Evolutionary conservation across 2,113 vertebrate genomes (phyloP).

Genomic region (Perca schrenkii): DNA sequence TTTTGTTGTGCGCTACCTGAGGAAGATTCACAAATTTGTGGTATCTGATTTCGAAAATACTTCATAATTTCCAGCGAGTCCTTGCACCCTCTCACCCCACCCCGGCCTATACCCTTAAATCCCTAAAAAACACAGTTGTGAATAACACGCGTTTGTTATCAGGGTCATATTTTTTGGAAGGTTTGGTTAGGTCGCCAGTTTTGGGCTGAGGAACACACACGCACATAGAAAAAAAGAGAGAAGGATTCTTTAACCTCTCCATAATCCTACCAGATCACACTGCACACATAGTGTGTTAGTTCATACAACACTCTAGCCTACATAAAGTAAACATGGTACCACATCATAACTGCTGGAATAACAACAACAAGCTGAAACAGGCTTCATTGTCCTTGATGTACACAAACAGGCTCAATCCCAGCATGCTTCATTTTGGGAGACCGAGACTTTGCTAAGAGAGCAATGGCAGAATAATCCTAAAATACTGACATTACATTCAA

Average conservation of each 20-base stretch:
- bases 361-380: slow-evolving; percentile 31
- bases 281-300: slow-evolving; percentile 24
- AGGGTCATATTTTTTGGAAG: background rate
- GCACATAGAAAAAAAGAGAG: slow-evolving; percentile 4
- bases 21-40: background rate
- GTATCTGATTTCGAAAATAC: background rate
- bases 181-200: slow-evolving; percentile 13
- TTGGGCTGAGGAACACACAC: slow-evolving; percentile 13
- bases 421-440: background rate
- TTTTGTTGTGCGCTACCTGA: background rate
- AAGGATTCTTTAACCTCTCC: background rate
- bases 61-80: background rate
- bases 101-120: background rate
- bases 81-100: background rate
- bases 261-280: slow-evolving; percentile 7
- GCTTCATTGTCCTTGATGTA: background rate
- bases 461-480: background rate
- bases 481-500: background rate
- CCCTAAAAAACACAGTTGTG: slow-evolving; percentile 1
- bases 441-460: background rate
- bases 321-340: slow-evolving; percentile 48
- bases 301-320: slow-evolving; percentile 12
- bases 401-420: background rate
- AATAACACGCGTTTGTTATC: slow-evolving; percentile 3
- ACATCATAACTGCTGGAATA: slow-evolving; percentile 41